Conservation (phyloP, 2,113 vertebrate species). For the Cebus imitator region DNA sequence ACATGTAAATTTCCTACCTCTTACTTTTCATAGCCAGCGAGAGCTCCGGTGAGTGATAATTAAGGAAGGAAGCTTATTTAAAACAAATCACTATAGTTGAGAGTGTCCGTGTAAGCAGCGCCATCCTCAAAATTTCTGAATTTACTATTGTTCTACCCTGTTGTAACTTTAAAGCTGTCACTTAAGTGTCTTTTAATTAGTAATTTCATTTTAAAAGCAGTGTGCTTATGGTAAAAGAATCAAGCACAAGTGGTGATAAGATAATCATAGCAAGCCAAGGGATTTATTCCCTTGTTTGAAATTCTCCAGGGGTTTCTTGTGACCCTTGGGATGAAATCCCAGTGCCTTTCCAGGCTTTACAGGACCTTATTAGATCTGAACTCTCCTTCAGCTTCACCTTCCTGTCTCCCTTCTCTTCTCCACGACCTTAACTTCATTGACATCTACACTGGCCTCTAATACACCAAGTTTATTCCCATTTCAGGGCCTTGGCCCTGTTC, state of each 20-base stretch:
- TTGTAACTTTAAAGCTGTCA: background rate
- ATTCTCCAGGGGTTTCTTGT: background rate
- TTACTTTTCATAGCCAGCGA: slow-evolving; percentile 3
- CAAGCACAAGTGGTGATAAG: background rate
- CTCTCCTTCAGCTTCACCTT: background rate
- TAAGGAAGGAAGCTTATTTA: background rate
- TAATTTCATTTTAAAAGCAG: background rate
- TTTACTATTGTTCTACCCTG: slow-evolving; percentile 8
- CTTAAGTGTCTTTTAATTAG: slow-evolving; percentile 26
- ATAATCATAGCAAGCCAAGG: background rate
- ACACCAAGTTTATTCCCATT: too few relatives aligned
- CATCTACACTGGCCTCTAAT: background rate
- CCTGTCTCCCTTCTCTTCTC: too few relatives aligned
- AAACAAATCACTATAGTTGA: background rate
- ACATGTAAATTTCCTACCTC: background rate
- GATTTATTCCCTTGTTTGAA: background rate
- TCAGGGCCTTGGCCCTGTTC: background rate
- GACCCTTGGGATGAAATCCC: background rate
- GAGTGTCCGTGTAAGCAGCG: background rate
- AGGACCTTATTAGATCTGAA: background rate
- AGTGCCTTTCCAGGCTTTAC: rapidly evolving
- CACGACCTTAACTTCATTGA: too few relatives aligned
- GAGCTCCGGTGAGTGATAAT: background rate
- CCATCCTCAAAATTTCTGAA: background rate
- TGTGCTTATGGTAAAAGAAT: background rate